Conservation (phyloP, 2,888 invertebrate species). For the Chromoteleia sp. region DNA sequence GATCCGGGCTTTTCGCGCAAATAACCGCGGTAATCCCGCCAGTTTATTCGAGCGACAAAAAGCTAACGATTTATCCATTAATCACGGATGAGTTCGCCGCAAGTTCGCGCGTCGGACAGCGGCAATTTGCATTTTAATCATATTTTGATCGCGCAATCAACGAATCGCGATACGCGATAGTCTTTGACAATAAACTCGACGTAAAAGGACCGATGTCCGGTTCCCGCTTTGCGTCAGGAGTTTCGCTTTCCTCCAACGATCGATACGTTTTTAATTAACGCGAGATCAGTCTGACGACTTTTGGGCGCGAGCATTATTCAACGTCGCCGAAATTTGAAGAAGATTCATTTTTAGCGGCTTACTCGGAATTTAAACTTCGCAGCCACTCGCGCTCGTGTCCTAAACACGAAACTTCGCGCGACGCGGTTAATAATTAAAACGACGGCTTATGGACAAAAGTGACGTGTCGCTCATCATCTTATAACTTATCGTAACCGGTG, state of each 20-base stretch:
- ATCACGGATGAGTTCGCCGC: conserved; percentile 10
- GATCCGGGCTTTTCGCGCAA: not conserved
- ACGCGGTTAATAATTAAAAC: conserved; percentile 18
- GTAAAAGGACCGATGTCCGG: no score
- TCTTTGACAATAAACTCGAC: not conserved
- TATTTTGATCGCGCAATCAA: not conserved
- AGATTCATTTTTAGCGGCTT: not conserved
- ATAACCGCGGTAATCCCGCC: conserved; percentile 13
- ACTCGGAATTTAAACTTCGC: no score
- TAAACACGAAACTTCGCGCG: not conserved
- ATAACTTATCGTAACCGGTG: conserved; percentile 31
- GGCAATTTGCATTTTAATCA: conserved; percentile 25
- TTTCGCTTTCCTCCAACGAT: no score
- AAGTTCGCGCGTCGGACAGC: not conserved
- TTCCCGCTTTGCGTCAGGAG: no score
- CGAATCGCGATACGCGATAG: not conserved
- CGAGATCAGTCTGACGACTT: no score
- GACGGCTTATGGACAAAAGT: conserved; percentile 7
- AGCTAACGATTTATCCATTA: conserved; percentile 18
- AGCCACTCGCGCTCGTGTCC: not conserved
- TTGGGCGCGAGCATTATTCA: no score
- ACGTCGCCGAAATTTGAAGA: not conserved
- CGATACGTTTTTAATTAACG: conserved; percentile 1
- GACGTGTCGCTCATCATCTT: conserved; percentile 15
- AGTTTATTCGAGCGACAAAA: conserved; percentile 18